Percentiles rank a stretch among this genome's conserved stretches.
Conservation (phyloP, 1,140 invertebrate genomes). For the Drosophila biarmipes region DNA sequence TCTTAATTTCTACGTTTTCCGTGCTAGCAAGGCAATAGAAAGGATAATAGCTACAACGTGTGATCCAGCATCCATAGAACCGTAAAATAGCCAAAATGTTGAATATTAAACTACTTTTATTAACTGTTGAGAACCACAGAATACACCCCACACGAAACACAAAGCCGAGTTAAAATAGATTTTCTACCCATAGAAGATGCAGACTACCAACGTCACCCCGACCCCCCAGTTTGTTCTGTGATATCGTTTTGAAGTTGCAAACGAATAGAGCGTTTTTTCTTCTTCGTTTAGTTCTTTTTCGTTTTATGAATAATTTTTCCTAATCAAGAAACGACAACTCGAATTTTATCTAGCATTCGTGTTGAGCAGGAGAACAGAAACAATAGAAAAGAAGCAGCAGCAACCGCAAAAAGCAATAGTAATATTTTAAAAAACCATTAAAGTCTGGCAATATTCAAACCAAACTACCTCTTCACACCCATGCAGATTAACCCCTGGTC, state of each 20-base stretch:
- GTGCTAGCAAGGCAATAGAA: slow-evolving; percentile 31
- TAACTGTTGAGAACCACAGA: slow-evolving; percentile 26
- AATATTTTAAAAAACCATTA: slow-evolving; percentile 27
- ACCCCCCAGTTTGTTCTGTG: slow-evolving; percentile 80
- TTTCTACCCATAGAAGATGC: slow-evolving; percentile 3
- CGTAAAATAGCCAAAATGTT: slow-evolving; percentile 46
- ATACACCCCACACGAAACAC: slow-evolving; percentile 15
- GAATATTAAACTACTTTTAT: slow-evolving; percentile 32
- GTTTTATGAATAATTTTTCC: slow-evolving; percentile 37
- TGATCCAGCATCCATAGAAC: slow-evolving; percentile 16
- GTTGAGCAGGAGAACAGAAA: slow-evolving; percentile 20
- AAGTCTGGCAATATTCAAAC: slow-evolving; percentile 37
- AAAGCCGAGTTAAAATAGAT: slow-evolving; percentile 4
- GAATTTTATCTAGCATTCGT: slow-evolving; percentile 39
- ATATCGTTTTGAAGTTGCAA: slow-evolving; percentile 68
- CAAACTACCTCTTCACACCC: slow-evolving; percentile 38
- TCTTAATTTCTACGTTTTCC: slow-evolving; percentile 37
- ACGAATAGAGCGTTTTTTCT: slow-evolving; percentile 34
- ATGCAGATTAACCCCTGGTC: slow-evolving; percentile 8
- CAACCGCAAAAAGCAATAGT: slow-evolving; percentile 28
- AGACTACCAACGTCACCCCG: slow-evolving; percentile 6
- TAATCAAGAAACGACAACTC: slow-evolving; percentile 23
- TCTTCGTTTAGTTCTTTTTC: slow-evolving; percentile 47
- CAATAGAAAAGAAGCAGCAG: slow-evolving; percentile 3
- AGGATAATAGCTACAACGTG: slow-evolving; percentile 7